These are phyloP conservation scores for Drosophila ironensis DNA, from an alignment of 1,140 invertebrate genomes.

Conservation along the genomic window DNA sequence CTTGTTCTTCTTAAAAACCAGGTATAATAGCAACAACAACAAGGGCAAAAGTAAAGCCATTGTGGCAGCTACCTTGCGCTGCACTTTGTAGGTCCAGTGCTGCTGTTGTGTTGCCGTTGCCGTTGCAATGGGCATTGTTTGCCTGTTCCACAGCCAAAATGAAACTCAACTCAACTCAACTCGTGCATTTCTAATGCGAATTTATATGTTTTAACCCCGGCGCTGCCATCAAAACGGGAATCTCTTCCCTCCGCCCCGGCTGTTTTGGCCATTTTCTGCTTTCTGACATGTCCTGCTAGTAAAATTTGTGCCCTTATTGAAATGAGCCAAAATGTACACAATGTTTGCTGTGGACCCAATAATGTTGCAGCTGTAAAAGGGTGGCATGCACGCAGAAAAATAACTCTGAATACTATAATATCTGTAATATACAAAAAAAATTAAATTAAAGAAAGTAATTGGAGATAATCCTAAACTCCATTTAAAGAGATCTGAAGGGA, in stretches of 20 bases:
- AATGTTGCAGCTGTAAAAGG: conserved; percentile 29
- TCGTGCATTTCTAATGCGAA: conserved; percentile 81
- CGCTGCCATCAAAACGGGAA: conserved; percentile 34
- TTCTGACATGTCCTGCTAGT: conserved; percentile 61
- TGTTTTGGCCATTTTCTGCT: conserved; percentile 9
- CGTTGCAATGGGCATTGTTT: conserved; percentile 68
- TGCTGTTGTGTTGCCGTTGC: not conserved
- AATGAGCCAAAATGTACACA: conserved; percentile 73
- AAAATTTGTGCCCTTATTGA: conserved; percentile 73
- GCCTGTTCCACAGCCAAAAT: conserved; percentile 68
- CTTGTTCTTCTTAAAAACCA: no score
- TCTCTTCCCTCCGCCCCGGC: not conserved
- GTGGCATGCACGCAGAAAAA: conserved; percentile 1
- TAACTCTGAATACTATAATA: no score
- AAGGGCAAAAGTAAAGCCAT: conserved; percentile 3
- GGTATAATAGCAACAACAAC: conserved; percentile 8
- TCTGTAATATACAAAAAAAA: no score
- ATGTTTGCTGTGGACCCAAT: conserved; percentile 49
- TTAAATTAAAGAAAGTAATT: no score
- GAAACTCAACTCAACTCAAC: conserved; percentile 79
- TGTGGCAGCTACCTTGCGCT: conserved; percentile 33
- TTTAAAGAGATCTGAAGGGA: no score
- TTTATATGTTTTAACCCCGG: conserved; percentile 68
- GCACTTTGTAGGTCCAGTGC: no score
- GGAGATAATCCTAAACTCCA: no score